Conservation (phyloP, 2,888 invertebrate genomes). For the Tinea trinotella region DNA sequence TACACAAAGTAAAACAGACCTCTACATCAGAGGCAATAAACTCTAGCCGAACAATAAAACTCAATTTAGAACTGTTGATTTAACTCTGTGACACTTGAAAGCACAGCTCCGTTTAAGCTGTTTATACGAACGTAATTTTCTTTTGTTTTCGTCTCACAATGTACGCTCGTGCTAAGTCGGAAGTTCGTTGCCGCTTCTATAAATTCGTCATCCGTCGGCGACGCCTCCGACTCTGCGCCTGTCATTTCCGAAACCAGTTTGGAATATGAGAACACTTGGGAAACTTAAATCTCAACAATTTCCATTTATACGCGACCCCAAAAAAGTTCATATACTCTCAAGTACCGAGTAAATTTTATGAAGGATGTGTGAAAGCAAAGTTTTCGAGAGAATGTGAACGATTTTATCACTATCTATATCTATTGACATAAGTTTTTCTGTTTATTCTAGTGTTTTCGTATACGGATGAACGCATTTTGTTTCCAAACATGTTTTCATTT, state of each 20-base stretch:
- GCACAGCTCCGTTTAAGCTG: slow-evolving; percentile 14
- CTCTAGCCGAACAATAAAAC: slow-evolving; percentile 14
- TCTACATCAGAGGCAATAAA: neutral
- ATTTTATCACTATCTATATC: neutral
- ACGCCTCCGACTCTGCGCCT: slow-evolving; percentile 23
- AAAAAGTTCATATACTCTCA: slow-evolving; percentile 5
- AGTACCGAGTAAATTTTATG: neutral
- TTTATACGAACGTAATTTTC: slow-evolving; percentile 17
- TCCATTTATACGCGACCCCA: slow-evolving; percentile 47
- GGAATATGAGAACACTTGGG: slow-evolving; percentile 35
- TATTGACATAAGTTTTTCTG: neutral
- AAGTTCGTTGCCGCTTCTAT: slow-evolving; percentile 25
- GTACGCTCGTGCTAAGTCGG: slow-evolving; percentile 20
- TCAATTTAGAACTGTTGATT: slow-evolving; percentile 18
- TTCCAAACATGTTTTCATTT: neutral
- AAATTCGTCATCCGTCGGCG: slow-evolving; percentile 27
- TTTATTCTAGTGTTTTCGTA: neutral
- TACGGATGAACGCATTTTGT: neutral
- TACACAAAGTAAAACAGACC: neutral
- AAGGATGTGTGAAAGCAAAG: slow-evolving; percentile 9
- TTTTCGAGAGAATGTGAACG: neutral
- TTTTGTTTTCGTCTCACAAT: slow-evolving; percentile 13
- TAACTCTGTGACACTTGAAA: slow-evolving; percentile 15
- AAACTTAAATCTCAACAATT: slow-evolving; percentile 55
- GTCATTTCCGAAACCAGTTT: slow-evolving; percentile 46